These are phyloP conservation scores for Spilogale gracilis DNA, from an alignment of 2,113 vertebrate genomes.

Conservation along the genomic window DNA sequence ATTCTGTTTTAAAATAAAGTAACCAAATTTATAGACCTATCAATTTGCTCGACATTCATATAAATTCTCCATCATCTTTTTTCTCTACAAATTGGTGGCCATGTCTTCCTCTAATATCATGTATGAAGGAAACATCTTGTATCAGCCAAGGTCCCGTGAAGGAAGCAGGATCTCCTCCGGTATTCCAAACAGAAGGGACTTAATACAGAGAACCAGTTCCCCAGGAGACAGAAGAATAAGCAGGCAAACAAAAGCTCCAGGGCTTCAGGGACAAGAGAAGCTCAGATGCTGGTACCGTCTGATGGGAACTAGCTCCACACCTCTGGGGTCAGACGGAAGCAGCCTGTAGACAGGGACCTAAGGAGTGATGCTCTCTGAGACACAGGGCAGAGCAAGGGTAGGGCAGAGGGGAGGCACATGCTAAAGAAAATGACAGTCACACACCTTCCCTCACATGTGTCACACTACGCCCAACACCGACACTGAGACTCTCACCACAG, in stretches of 20 bases:
- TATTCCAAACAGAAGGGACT: constrained; percentile 26
- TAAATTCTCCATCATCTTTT: constrained; percentile 13
- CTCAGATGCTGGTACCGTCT: not conserved
- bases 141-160: not conserved
- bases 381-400: too few relatives aligned
- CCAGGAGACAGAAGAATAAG: not conserved
- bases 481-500: not conserved
- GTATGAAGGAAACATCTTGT: not conserved
- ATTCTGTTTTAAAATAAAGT: not conserved
- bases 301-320: not conserved
- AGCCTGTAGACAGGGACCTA: not conserved
- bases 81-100: not conserved
- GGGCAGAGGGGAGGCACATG: not conserved
- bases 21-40: not conserved
- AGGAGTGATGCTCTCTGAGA: not conserved
- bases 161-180: not conserved
- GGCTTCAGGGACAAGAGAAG: not conserved
- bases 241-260: not conserved
- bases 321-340: not conserved
- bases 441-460: not conserved
- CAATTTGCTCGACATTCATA: not conserved
- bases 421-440: not conserved
- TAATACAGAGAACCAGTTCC: not conserved
- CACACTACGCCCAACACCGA: not conserved
- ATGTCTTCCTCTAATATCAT: not conserved